Percentiles rank a stretch among this genome's conserved stretches.
phyloP scores from a whole-genome alignment of 2,888 invertebrate species.

The Drosophila mulleri region DNA sequence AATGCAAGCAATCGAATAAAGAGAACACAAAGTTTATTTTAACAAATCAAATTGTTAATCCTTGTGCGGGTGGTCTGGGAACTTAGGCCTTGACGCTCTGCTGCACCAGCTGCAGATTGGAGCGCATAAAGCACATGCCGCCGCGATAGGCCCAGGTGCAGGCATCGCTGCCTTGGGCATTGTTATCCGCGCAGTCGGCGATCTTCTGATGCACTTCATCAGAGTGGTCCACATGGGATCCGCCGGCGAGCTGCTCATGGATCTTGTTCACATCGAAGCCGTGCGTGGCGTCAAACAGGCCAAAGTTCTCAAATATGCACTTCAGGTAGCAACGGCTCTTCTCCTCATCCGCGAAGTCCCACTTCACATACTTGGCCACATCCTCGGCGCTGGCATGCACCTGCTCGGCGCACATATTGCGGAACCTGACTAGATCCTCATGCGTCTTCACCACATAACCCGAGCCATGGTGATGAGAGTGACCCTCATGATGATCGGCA shows the following conservation, averaged over 20 bases:
- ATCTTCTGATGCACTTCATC: conserved; percentile 82
- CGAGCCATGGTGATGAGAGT: conserved; percentile 43
- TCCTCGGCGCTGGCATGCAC: conserved; percentile 72
- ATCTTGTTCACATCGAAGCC: conserved; percentile 83
- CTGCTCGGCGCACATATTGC: conserved; percentile 73
- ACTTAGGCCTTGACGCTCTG: conserved; percentile 69
- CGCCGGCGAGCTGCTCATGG: conserved; percentile 81
- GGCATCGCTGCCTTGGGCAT: conserved; percentile 73
- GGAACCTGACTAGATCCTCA: conserved; percentile 77
- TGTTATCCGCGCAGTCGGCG: conserved; percentile 79
- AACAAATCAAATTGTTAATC: neutral
- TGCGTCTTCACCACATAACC: conserved; percentile 82
- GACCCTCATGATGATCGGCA: conserved; percentile 46
- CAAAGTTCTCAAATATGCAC: conserved; percentile 83
- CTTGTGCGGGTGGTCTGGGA: neutral
- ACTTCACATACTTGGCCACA: conserved; percentile 82
- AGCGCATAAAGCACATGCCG: conserved; percentile 81
- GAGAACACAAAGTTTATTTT: conserved; percentile 5
- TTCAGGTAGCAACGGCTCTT: conserved; percentile 82
- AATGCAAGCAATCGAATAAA: neutral
- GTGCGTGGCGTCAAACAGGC: conserved; percentile 76
- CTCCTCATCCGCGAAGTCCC: conserved; percentile 82
- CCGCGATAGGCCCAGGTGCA: conserved; percentile 83
- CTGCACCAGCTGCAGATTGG: conserved; percentile 79
- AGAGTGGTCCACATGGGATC: conserved; percentile 67